Percentiles rank a stretch among this genome's conserved stretches.
Conservation (phyloP, 1,140 invertebrate genomes). For the Luehdorfia chinensis region DNA sequence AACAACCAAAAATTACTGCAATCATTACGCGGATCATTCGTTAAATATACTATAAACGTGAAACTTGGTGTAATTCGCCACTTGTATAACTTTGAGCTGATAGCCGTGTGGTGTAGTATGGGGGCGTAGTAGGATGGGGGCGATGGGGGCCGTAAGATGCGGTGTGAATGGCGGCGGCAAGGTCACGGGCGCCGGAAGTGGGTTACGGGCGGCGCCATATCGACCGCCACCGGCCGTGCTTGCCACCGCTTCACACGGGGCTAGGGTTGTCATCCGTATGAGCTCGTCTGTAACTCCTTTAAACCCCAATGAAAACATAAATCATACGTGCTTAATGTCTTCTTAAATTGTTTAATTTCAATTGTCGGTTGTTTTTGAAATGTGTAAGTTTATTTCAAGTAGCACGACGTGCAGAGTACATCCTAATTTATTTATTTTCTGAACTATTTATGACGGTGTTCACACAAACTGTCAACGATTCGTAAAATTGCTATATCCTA, state of each 20-base stretch:
- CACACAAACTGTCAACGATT: no score
- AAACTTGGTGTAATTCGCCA: conserved; percentile 28
- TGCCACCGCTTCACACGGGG: conserved; percentile 2
- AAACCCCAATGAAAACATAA: no score
- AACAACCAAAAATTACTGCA: no score
- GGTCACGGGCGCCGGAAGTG: conserved; percentile 72
- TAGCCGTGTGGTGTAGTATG: conserved; percentile 13
- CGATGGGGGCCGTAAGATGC: conserved; percentile 39
- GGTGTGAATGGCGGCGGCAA: conserved; percentile 70
- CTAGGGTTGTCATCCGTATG: conserved; percentile 1
- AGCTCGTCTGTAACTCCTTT: no score
- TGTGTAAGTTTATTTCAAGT: no score
- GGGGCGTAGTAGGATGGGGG: conserved; percentile 18
- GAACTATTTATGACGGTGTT: no score
- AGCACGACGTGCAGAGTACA: no score
- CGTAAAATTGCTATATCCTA: no score
- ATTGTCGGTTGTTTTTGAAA: no score
- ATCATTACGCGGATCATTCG: background rate
- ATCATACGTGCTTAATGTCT: no score
- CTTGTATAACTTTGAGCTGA: conserved; percentile 25
- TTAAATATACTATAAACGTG: conserved; percentile 20
- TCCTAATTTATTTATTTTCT: no score
- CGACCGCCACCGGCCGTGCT: conserved; percentile 43
- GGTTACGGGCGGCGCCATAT: conserved; percentile 71
- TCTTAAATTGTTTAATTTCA: no score